Evolutionary conservation across 2,888 invertebrate genomes (phyloP).

Genomic region (Ctenicera cuprea): DNA sequence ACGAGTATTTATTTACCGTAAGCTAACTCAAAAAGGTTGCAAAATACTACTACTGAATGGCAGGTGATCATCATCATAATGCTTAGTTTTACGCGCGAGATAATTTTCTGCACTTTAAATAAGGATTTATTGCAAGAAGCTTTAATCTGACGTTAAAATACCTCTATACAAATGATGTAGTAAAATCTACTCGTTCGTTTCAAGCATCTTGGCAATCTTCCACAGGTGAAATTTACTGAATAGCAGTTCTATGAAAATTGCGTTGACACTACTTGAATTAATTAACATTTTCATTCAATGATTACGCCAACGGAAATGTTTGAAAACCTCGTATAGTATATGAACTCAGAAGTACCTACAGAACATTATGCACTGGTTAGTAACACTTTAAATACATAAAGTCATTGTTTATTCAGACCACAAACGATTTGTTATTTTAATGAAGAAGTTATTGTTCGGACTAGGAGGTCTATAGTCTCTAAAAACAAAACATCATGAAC

Average conservation of each 20-base stretch:
- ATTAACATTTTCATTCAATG: background rate
- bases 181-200: slow-evolving; percentile 24
- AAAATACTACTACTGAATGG: no score
- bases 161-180: slow-evolving; percentile 23
- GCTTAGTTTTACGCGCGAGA: background rate
- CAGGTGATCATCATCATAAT: background rate
- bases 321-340: background rate
- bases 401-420: slow-evolving; percentile 25
- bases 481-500: slow-evolving; percentile 3
- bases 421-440: slow-evolving; percentile 30
- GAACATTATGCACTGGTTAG: background rate
- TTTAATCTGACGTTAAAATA: slow-evolving; percentile 26
- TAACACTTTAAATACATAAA: background rate
- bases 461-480: slow-evolving; percentile 13
- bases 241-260: slow-evolving; percentile 12
- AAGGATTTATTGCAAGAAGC: slow-evolving; percentile 20
- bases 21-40: background rate
- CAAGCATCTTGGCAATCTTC: slow-evolving; percentile 24
- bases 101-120: background rate
- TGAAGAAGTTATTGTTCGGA: slow-evolving; percentile 30
- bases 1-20: background rate
- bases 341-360: background rate
- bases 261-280: background rate
- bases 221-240: slow-evolving; percentile 30
- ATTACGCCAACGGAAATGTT: background rate